A percentile compares a stretch with the other conserved stretches of the same genome.
phyloP scores from a whole-genome alignment of 2,113 vertebrate genomes.

The Irena cyanogastra region DNA sequence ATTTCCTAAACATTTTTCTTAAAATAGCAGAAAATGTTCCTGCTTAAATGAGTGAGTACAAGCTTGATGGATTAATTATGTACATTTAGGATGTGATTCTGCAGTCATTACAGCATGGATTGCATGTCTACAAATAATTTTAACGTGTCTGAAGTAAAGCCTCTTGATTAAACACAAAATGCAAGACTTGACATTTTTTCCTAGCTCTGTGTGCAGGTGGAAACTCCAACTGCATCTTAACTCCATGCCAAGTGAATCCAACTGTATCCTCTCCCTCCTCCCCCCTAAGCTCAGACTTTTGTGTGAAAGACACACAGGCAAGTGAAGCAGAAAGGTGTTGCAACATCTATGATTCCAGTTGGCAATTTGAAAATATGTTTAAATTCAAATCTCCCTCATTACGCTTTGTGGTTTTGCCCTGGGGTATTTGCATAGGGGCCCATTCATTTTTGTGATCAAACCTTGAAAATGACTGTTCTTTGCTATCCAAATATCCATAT shows the following conservation, averaged over 20 bases:
- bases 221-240: not conserved
- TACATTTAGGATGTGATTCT: not conserved
- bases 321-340: not conserved
- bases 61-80: constrained; percentile 15
- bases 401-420: not conserved
- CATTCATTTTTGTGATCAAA: not conserved
- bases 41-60: not conserved
- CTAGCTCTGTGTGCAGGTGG: not conserved
- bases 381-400: not conserved
- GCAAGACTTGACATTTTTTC: not conserved
- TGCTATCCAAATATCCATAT: not conserved
- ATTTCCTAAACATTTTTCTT: not conserved
- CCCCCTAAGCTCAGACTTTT: not conserved
- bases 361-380: not conserved
- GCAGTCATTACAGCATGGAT: not conserved
- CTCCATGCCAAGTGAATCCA: not conserved
- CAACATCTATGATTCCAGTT: not conserved
- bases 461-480: not conserved
- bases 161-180: constrained; percentile 1
- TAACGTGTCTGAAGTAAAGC: not conserved
- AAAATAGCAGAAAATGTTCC: constrained; percentile 9
- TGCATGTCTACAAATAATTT: not conserved
- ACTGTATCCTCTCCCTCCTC: not conserved
- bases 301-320: not conserved
- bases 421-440: not conserved